Conservation (phyloP, 2,797 vertebrate species). For the Pangasius macronema region DNA sequence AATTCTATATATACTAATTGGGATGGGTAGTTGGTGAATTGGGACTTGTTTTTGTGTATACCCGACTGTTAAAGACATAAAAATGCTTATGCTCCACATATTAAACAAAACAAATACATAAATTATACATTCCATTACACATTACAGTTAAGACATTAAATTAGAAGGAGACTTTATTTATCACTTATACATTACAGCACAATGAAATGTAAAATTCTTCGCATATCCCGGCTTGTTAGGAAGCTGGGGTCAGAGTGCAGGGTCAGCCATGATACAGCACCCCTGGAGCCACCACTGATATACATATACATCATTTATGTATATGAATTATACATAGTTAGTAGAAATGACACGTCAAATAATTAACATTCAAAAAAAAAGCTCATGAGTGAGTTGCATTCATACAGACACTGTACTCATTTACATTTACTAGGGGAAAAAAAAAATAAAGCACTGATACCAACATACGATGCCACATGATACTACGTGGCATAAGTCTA, state of each 20-base stretch:
- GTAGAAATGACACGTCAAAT: neutral
- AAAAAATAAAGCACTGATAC: neutral
- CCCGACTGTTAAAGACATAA: neutral
- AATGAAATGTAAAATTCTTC: no score
- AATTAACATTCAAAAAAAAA: neutral
- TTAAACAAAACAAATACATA: neutral
- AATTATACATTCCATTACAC: neutral
- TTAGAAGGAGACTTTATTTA: no score
- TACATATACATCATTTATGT: no score
- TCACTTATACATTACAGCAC: no score
- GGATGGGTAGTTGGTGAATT: no score
- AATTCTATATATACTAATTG: no score
- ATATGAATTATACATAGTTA: neutral
- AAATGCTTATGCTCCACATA: neutral
- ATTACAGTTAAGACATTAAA: neutral
- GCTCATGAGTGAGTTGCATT: neutral
- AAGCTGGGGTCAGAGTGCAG: no score
- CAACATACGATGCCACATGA: neutral
- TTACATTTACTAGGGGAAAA: neutral
- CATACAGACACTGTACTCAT: neutral
- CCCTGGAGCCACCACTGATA: no score
- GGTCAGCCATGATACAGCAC: no score
- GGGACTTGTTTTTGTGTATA: neutral
- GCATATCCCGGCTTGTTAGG: no score
- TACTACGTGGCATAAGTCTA: neutral